Evolutionary conservation across 1,140 invertebrate species (phyloP), one percentile per base, ranked within the genome.

Genomic region (Cydia fagiglandana): DNA sequence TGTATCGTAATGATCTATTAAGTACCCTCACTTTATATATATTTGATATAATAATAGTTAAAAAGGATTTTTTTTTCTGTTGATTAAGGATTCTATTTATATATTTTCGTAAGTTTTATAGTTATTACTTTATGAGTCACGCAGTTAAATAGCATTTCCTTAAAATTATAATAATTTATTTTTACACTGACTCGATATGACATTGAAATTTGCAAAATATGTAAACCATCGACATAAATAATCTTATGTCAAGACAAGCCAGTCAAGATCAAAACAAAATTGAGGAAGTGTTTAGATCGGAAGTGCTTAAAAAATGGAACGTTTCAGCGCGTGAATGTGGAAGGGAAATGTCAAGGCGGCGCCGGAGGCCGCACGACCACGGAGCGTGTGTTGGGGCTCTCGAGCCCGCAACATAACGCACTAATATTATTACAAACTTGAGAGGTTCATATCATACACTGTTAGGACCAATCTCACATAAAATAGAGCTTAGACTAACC

Each of bases 291-390:
- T 50, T 73, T 53, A 53, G 73, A 73, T 53, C 73, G 73, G 73
- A 73, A 73, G 41, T 73, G 73, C 38, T 73, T 70, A 34, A 38
- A 68, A 70, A 70, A 70, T 70, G 38, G 38, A 70, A 70, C 34
- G 66, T 70, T 70, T 70, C 66, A 70, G 73, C 45, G 45, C 73
- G 73, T 53, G 45, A 73, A 73, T 73, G 45, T 73, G 45, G 73
- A 73, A 47, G 73, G 73, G 73, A 73, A 73, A 73, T 73, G 73
- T 73, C 73, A 73, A 73, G 73, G 73, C 28, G 73, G 38, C 45
- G 73, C 28, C n/a, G 45, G 73, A 47, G 73, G 73, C 45, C 47
- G 73, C 41, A 24, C 47, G 45, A 13, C 12, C 45, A 47, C 64
- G 24, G 9, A 4, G 17, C 56, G 17, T 12, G 56, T 61, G 56